phyloP scores from a whole-genome alignment of 2,888 invertebrate species.

The Disparrhopalites patrizii region DNA sequence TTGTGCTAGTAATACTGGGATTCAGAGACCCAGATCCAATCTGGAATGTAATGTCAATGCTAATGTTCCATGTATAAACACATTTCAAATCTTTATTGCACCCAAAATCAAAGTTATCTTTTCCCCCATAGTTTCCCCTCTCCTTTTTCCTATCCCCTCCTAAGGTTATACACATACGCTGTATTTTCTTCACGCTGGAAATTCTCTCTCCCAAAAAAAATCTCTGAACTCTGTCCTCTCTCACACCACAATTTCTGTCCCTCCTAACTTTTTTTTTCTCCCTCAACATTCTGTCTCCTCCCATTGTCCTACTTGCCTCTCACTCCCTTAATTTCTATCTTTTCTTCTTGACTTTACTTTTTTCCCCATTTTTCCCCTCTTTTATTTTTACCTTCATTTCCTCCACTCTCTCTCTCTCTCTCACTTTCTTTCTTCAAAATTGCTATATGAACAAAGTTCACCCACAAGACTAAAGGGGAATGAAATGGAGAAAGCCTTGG shows the following conservation, averaged over 20 bases:
- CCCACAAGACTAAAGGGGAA: not conserved
- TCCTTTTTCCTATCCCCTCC: not conserved
- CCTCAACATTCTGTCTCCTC: too few species aligned
- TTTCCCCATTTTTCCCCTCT: not conserved
- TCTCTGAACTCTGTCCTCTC: too few species aligned
- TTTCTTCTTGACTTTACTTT: too few species aligned
- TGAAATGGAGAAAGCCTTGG: not conserved
- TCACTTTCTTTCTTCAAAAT: not conserved
- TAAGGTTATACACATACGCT: too few species aligned
- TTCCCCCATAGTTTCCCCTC: too few species aligned
- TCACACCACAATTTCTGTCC: too few species aligned
- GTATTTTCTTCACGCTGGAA: too few species aligned
- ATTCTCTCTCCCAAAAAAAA: too few species aligned
- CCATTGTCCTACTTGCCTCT: too few species aligned
- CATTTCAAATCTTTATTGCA: not conserved
- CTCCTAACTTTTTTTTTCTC: too few species aligned
- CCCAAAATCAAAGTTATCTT: not conserved
- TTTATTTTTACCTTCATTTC: not conserved
- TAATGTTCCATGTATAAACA: conserved; percentile 13
- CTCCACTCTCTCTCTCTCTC: not conserved
- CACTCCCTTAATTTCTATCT: too few species aligned
- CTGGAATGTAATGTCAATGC: conserved; percentile 10
- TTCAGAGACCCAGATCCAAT: conserved; percentile 1
- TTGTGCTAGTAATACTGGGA: not conserved
- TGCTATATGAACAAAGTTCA: not conserved